Conservation (phyloP, 2,888 invertebrate genomes). For the Pammene fasciana region DNA sequence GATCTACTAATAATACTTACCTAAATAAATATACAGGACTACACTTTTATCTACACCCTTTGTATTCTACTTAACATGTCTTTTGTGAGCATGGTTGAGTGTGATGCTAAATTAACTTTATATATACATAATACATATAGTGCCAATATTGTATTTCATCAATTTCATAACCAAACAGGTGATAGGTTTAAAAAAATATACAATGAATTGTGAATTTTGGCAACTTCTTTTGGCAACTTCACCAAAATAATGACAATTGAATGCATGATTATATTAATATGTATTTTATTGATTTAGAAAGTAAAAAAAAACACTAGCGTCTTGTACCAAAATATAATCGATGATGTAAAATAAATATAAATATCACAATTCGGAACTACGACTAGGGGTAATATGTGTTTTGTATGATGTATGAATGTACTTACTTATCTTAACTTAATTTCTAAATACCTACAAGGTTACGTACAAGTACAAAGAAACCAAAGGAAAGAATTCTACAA, state of each 20-base stretch:
- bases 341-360: slow-evolving; percentile 50
- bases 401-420: slow-evolving; percentile 53
- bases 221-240: slow-evolving; percentile 77
- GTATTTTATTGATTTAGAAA: slow-evolving; percentile 1
- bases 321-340: slow-evolving; percentile 40
- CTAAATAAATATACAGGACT: slow-evolving; percentile 54
- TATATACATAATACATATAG: slow-evolving; percentile 11
- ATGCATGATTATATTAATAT: not conserved
- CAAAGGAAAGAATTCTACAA: slow-evolving; percentile 18
- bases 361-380: slow-evolving; percentile 73
- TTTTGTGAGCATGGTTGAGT: slow-evolving; percentile 76
- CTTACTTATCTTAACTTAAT: slow-evolving; percentile 36
- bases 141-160: slow-evolving; percentile 9
- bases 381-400: slow-evolving; percentile 51
- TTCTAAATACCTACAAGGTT: slow-evolving; percentile 14
- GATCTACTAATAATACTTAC: slow-evolving; percentile 48
- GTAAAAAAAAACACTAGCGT: slow-evolving; percentile 44
- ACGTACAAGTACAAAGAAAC: slow-evolving; percentile 15
- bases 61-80: slow-evolving; percentile 69
- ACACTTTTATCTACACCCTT: slow-evolving; percentile 58
- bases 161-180: slow-evolving; percentile 46
- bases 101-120: slow-evolving; percentile 47
- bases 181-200: slow-evolving; percentile 57
- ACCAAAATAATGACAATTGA: slow-evolving; percentile 63
- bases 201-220: slow-evolving; percentile 68